Conservation (phyloP, 1,140 invertebrate genomes). For the Eurosta solidaginis region DNA sequence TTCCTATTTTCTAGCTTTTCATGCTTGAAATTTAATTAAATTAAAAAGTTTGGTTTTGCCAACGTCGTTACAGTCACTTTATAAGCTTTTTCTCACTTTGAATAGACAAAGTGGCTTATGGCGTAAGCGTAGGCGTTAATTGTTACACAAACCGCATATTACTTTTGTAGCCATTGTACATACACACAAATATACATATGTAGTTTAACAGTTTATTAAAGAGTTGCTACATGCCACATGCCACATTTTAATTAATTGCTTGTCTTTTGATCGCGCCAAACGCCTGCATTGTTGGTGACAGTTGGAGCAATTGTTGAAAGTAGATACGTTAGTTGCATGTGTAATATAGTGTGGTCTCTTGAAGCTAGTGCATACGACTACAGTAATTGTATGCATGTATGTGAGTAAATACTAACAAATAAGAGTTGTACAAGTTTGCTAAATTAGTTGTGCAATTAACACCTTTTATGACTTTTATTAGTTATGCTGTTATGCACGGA, state of each 20-base stretch:
- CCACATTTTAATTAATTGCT: constrained; percentile 1
- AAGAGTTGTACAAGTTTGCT: background rate
- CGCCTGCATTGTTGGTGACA: background rate
- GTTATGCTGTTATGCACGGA: background rate
- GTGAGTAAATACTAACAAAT: too few relatives aligned
- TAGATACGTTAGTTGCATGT: too few relatives aligned
- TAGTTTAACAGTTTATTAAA: background rate
- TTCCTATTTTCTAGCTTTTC: background rate
- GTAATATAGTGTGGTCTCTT: too few relatives aligned
- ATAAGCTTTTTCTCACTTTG: constrained; percentile 3
- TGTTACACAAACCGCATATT: background rate
- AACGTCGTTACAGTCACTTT: background rate
- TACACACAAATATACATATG: background rate
- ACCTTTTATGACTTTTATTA: background rate
- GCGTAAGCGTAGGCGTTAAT: background rate
- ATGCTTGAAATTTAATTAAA: background rate
- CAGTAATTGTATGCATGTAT: too few relatives aligned
- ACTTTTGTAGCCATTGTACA: too few relatives aligned
- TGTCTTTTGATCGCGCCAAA: background rate
- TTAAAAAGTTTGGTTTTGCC: background rate
- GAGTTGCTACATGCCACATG: background rate
- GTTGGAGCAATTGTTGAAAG: background rate
- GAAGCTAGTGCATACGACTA: too few relatives aligned
- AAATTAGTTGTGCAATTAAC: constrained; percentile 12
- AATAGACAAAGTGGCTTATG: background rate